Conservation (phyloP, 37 sponge, comb jelly and placozoan species). For the Halichondria panicea region DNA sequence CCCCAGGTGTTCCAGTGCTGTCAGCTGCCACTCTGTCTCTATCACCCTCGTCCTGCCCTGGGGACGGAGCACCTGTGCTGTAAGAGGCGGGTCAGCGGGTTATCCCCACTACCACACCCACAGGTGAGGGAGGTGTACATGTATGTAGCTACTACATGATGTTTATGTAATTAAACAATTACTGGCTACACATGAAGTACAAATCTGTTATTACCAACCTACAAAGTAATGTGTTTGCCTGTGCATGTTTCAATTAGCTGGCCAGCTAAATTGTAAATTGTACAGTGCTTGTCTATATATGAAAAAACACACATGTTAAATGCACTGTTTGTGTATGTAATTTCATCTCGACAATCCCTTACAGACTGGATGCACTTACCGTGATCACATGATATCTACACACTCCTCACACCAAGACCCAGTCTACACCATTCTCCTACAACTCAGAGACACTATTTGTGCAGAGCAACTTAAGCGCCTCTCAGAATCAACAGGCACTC, state of each 20-base stretch:
- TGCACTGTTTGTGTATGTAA: too few relatives aligned
- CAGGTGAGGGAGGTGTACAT: too few relatives aligned
- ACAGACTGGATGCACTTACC: slow-evolving; percentile 12
- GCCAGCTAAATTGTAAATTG: too few relatives aligned
- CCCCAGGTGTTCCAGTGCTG: slow-evolving; percentile 78
- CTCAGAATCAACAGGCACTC: background rate
- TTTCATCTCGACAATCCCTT: too few relatives aligned
- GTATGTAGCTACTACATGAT: too few relatives aligned
- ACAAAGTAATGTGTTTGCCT: too few relatives aligned
- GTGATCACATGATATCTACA: background rate
- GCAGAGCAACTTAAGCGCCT: background rate
- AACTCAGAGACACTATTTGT: slow-evolving; percentile 7
- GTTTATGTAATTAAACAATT: too few relatives aligned
- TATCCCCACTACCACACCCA: slow-evolving; percentile 29
- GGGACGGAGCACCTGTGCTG: slow-evolving; percentile 35
- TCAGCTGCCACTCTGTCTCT: slow-evolving; percentile 28
- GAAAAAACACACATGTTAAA: too few relatives aligned
- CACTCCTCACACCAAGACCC: background rate
- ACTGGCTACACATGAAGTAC: too few relatives aligned
- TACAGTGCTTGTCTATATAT: too few relatives aligned
- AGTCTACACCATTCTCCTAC: background rate
- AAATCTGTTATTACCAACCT: too few relatives aligned
- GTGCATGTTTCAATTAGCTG: too few relatives aligned
- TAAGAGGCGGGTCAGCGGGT: background rate
- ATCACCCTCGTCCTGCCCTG: slow-evolving; percentile 40